Base-by-base conservation (phyloP, 2,888 invertebrate species). In the Elmis aenea region DNA sequence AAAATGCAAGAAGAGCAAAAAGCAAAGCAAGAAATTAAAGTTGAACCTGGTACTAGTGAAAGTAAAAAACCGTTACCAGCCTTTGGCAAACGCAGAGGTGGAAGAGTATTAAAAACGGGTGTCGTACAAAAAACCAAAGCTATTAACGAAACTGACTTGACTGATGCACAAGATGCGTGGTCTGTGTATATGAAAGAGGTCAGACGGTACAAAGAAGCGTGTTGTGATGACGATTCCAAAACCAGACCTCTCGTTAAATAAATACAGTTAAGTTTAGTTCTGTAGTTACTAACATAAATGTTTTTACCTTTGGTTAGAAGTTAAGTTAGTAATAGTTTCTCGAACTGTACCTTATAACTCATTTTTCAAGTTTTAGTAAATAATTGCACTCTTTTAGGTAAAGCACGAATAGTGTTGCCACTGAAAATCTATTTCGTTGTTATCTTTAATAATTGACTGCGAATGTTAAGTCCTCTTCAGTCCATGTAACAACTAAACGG, bases 171-270 rank as follows among this genome's bases (percentile, higher is more conserved):
- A 60, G 92, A 93, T 67, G 90, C 92, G 8, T 93, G 93, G 93
- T 85, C 91, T 0, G 76, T 90, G 13, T 94, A 94, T 62, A 83
- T 93, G 81, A 87, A 87, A 42, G 94, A 93, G 75, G 93, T 94
- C 10, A 85, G 89, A 61, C 86, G 87, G 60, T 94, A 93, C 64
- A 84, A 90, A 61, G 90, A 90, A 65, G 85, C 89, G 33, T 89
- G 89, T 45, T 93, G 93, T 66, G 90, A 92, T 66, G 90, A 91
- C 55, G 92, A 92, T 61, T 77, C 84, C 48, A 92, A 91, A 68
- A 91, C 89, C 26, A 77, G 93, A 54, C 91, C 92, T 5, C 76
- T 94, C 45, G 90, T 92, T 42, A 92, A 92, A 79, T 93, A 79
- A 75, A 48, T 51, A n/a, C n/a, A n/a, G n/a, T n/a, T n/a, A n/a